Percentiles rank a stretch among this genome's conserved stretches.
These are phyloP conservation scores for Siphlonurus alternatus DNA, from an alignment of 2,888 invertebrate genomes.

Conservation along the genomic window DNA sequence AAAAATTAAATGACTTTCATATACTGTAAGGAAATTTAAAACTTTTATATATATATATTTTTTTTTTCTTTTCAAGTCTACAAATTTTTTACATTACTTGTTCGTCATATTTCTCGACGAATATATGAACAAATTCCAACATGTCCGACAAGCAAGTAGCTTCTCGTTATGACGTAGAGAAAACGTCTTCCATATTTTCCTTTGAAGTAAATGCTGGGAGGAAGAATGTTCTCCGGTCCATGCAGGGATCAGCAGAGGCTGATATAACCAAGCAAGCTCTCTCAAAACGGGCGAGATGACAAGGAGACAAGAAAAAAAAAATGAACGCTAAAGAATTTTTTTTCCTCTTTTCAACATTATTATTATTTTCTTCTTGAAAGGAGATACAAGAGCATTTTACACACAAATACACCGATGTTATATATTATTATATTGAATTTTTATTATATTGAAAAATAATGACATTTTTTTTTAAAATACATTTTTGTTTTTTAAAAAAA, in stretches of 20 bases:
- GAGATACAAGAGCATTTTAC: neutral
- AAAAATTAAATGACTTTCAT: too few relatives aligned
- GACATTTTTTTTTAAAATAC: neutral
- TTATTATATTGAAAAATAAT: neutral
- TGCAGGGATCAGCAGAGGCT: too few relatives aligned
- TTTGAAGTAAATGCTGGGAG: neutral
- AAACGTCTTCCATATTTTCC: neutral
- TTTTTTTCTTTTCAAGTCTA: too few relatives aligned
- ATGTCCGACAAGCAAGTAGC: neutral
- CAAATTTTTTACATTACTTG: too few relatives aligned
- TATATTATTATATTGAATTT: neutral
- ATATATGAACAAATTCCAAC: neutral
- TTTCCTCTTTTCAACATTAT: constrained; percentile 1
- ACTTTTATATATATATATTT: too few relatives aligned
- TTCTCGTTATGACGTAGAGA: neutral
- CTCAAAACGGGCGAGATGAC: neutral
- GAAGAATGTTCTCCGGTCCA: neutral
- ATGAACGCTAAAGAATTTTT: neutral
- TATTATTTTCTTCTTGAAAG: constrained; percentile 2
- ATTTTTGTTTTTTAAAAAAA: too few relatives aligned
- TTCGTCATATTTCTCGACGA: too few relatives aligned
- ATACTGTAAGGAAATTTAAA: too few relatives aligned
- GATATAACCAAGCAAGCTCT: too few relatives aligned
- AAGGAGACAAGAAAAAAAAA: neutral
- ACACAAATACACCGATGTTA: neutral